phyloP scores from a whole-genome alignment of 1,140 invertebrate species.

The Philotrypesis tridentata region DNA sequence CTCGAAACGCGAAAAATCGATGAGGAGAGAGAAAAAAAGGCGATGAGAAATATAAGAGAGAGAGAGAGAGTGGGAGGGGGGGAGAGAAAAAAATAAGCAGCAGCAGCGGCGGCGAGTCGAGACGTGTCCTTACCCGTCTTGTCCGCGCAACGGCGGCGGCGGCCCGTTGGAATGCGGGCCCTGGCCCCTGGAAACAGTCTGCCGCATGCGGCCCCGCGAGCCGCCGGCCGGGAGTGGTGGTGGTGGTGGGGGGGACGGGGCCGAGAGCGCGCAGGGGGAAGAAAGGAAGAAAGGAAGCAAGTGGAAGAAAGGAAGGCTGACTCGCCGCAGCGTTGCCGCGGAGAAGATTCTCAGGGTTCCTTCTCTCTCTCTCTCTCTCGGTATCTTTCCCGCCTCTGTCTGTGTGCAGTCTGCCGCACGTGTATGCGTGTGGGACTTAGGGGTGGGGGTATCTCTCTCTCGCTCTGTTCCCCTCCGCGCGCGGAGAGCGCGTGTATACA shows the following conservation, averaged over 20 bases:
- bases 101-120: background rate
- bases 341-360: background rate
- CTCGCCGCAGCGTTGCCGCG: background rate
- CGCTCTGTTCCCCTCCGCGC: too few relatives aligned
- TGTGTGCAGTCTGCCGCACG: too few relatives aligned
- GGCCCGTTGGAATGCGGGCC: conserved; percentile 2
- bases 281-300: conserved; percentile 17
- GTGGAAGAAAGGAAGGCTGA: conserved; percentile 11
- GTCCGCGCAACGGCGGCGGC: background rate
- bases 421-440: too few relatives aligned
- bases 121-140: conserved; percentile 7
- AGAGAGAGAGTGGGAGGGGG: background rate
- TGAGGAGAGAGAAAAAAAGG: background rate
- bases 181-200: conserved; percentile 1
- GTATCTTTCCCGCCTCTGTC: background rate
- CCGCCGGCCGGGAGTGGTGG: too few relatives aligned
- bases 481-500: background rate
- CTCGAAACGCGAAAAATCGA: background rate
- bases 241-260: too few relatives aligned
- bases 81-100: background rate
- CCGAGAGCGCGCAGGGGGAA: background rate
- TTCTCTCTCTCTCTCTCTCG: background rate
- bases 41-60: background rate
- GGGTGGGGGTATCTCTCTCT: background rate
- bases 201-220: background rate